Evolutionary conservation across 2,888 invertebrate species (phyloP).

Genomic region (Patella caerulea): DNA sequence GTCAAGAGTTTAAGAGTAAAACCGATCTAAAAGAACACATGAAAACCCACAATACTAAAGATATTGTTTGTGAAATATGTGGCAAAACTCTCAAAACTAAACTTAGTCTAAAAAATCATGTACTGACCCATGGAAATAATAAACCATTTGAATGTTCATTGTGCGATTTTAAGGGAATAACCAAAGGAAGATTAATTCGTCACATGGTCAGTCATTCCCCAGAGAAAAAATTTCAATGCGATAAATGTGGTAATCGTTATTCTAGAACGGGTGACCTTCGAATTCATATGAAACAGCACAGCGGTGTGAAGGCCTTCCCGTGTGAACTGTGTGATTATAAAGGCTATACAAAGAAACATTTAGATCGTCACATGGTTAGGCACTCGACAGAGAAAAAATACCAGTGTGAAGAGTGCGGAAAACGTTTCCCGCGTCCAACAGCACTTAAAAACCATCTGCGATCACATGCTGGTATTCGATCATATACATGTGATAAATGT

Average conservation of each 20-base stretch:
- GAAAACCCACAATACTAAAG: no score
- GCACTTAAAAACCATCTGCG: neutral
- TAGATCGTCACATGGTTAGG: neutral
- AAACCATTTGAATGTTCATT: neutral
- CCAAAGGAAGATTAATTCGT: neutral
- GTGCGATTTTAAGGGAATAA: neutral
- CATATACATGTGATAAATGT: neutral
- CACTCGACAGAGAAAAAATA: neutral
- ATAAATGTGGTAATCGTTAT: neutral
- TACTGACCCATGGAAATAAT: no score
- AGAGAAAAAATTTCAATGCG: neutral
- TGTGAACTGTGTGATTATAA: slow-evolving; percentile 7
- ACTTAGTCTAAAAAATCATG: no score
- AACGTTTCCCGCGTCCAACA: neutral
- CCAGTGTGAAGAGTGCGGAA: neutral
- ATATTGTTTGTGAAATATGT: no score
- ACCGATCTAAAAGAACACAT: no score
- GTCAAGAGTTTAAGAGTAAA: no score
- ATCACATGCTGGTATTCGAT: neutral
- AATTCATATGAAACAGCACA: neutral
- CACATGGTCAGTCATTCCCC: neutral
- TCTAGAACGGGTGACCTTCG: neutral
- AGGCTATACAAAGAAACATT: neutral
- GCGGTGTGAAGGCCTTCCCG: neutral
- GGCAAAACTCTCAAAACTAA: no score